These are phyloP conservation scores for Camelus bactrianus DNA, from an alignment of 2,113 vertebrate species.

Conservation along the genomic window DNA sequence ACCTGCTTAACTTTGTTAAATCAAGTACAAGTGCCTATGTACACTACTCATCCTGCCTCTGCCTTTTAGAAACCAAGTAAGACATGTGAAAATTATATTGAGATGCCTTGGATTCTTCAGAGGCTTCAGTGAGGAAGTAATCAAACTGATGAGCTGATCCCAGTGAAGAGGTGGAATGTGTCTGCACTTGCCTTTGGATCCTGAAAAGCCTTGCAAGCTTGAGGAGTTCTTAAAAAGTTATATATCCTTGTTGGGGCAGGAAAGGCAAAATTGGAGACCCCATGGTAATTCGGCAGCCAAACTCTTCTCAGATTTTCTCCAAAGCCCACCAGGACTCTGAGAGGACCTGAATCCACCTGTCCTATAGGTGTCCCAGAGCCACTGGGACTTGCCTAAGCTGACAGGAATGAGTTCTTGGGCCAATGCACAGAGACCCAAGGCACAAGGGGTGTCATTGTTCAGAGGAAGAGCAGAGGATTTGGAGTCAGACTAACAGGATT, in stretches of 20 bases:
- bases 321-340: neutral
- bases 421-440: neutral
- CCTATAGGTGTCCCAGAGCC: neutral
- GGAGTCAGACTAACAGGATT: neutral
- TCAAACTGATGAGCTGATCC: neutral
- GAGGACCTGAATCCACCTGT: neutral
- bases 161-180: neutral
- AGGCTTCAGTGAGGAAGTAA: neutral
- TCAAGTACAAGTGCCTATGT: neutral
- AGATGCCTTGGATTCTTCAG: neutral
- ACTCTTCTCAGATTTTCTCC: neutral
- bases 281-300: neutral
- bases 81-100: neutral
- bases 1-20: constrained; percentile 13
- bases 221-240: neutral
- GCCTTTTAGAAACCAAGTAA: neutral
- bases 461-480: neutral
- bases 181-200: neutral
- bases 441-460: neutral
- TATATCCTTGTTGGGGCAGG: neutral
- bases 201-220: neutral
- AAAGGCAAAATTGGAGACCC: neutral
- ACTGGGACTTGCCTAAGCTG: neutral
- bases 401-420: neutral
- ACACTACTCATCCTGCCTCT: neutral